Base-by-base conservation (phyloP, 2,113 vertebrate genomes). In the Proteles cristata region DNA sequence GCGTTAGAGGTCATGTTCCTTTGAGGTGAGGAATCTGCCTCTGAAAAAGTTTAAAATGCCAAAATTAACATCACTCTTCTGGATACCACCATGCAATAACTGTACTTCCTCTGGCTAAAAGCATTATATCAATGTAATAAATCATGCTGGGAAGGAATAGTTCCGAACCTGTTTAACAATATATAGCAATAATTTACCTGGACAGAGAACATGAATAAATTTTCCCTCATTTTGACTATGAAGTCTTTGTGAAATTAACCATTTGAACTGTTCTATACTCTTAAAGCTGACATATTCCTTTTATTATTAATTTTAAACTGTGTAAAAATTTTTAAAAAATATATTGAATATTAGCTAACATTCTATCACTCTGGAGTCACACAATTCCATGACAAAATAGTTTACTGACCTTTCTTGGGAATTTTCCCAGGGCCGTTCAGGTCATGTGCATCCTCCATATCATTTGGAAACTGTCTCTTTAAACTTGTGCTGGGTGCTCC, bases 391-490 rank as follows among this genome's bases (percentile, higher is more conserved):
- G 94, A 96, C 6, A 63, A 48, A 55, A 92, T 11, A 86, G 83
- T 11, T 97, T 88, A 94, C 94, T 79, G 94, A 99, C 99, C 99
- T 98, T 99, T 98, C 98, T 98, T 99, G 83, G 97, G 98, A 11
- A 99, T 98, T 98, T 99, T 99, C 94, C 12, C 98, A 25, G 99
- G 98, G 7, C 98, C 96, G 65, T 92, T 98, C 96, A 98, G 97
- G 58, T 89, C 81, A 10, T 92, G 69, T 0, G 93, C 97, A 89
- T 98, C 97, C 55, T 98, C 98, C 58, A 53, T 96, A 43, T 99
- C 99, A 81, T 83, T 98, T 11, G 98, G 98, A 97, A 98, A 98
- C 73, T 99, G 99, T 98, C 99, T 99, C 98, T 99, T 99, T 61
- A 99, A 96, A 95, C 98, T 96, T 45, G 98, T 88, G 0, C 98